Evolutionary conservation across 2,797 vertebrate genomes (phyloP).

Genomic region (Anableps anableps): DNA sequence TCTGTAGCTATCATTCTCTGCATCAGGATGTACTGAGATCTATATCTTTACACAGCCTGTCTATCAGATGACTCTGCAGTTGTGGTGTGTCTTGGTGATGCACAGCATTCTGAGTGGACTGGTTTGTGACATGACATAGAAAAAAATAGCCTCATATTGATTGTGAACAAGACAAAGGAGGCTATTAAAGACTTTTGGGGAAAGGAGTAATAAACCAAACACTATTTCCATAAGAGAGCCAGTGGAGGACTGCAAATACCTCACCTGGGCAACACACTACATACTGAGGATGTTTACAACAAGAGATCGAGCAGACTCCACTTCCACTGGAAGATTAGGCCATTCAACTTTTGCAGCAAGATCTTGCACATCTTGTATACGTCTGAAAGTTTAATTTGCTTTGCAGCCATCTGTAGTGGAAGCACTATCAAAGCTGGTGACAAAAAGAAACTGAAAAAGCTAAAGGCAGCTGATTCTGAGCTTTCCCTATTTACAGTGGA

Average conservation of each 20-base stretch:
- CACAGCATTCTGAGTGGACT: background rate
- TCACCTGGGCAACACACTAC: background rate
- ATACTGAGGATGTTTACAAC: background rate
- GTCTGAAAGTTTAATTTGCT: slow-evolving; percentile 2
- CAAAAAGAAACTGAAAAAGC: background rate
- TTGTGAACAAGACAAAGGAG: slow-evolving; percentile 6
- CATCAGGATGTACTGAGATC: background rate
- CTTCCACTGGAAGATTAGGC: slow-evolving; percentile 2
- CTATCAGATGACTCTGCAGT: background rate
- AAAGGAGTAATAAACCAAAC: background rate
- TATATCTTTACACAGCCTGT: background rate
- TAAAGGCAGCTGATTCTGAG: background rate
- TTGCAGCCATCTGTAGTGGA: slow-evolving; percentile 2
- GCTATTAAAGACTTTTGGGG: slow-evolving; percentile 1
- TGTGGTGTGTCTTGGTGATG: background rate
- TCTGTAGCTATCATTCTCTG: background rate
- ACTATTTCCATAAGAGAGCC: background rate
- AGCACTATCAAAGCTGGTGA: background rate
- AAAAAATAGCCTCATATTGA: background rate
- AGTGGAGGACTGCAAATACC: background rate
- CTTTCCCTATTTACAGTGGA: background rate
- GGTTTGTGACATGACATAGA: background rate
- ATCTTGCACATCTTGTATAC: background rate
- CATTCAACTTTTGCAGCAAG: slow-evolving; percentile 8
- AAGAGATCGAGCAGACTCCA: background rate